Conservation (phyloP, 2,797 vertebrate species). For the Parambassis ranga region DNA sequence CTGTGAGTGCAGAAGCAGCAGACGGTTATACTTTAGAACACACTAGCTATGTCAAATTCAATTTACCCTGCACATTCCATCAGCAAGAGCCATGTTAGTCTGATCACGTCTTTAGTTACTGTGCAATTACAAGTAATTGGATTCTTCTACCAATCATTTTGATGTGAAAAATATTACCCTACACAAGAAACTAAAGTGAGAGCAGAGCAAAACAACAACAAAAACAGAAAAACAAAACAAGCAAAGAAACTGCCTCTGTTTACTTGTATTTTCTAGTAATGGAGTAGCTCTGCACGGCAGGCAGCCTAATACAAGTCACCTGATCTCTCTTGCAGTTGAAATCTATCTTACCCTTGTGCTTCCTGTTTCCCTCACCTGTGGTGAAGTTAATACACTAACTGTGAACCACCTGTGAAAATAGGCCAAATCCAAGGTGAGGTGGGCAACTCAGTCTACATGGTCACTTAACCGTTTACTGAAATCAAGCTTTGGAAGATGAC, state of each 20-base stretch:
- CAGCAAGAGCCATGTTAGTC: neutral
- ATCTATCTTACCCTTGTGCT: conserved; percentile 29
- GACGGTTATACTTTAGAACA: conserved; percentile 17
- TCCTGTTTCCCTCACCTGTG: conserved; percentile 19
- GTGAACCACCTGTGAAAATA: neutral
- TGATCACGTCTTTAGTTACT: neutral
- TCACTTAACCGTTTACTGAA: neutral
- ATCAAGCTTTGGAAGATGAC: neutral
- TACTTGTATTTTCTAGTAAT: conserved; percentile 32
- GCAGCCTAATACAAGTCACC: conserved; percentile 40
- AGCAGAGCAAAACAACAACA: no score
- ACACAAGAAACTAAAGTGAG: no score
- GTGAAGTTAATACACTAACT: neutral
- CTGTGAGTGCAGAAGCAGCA: conserved; percentile 24
- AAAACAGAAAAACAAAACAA: no score
- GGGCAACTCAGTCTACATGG: neutral
- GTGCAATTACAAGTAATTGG: neutral
- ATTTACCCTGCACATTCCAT: neutral
- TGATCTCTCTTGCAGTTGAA: conserved; percentile 44
- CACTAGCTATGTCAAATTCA: neutral
- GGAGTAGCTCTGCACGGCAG: conserved; percentile 16
- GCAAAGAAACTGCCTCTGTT: conserved; percentile 2
- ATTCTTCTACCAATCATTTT: neutral
- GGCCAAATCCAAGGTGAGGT: neutral
- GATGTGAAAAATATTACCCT: no score